Percentiles rank a stretch among this genome's conserved stretches.
These are phyloP conservation scores for Dicaeum eximium DNA, from an alignment of 2,113 vertebrate species.

Conservation along the genomic window DNA sequence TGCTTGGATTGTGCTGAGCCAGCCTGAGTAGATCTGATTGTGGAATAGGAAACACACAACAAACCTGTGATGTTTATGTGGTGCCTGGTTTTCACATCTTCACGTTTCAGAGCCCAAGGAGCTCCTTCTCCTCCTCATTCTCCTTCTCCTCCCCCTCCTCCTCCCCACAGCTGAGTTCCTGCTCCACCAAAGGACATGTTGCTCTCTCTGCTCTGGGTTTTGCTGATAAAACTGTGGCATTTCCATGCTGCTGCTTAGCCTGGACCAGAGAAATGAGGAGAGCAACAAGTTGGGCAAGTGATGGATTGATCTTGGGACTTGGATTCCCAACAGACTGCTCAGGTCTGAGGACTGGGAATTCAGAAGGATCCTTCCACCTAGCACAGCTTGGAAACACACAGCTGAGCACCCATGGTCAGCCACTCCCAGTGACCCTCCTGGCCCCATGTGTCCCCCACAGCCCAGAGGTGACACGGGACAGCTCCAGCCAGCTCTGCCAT, in stretches of 20 bases:
- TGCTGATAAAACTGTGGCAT: neutral
- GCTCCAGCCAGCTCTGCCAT: neutral
- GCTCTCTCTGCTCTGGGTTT: neutral
- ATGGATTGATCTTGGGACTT: neutral
- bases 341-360: neutral
- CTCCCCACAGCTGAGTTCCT: neutral
- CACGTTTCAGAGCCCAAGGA: neutral
- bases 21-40: fast-evolving
- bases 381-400: neutral
- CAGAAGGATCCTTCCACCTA: neutral
- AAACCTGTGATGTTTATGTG: fast-evolving
- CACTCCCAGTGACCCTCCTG: neutral
- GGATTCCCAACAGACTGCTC: neutral
- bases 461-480: neutral
- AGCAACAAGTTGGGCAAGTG: neutral
- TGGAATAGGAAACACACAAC: neutral
- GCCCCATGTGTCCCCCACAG: neutral
- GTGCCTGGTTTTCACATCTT: neutral
- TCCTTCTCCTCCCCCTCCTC: neutral
- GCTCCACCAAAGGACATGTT: neutral
- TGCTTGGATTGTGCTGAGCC: neutral
- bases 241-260: neutral
- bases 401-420: neutral
- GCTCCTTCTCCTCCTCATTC: fast-evolving
- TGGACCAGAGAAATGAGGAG: neutral